These are phyloP conservation scores for Morinoia aosen DNA, from an alignment of 2,888 invertebrate genomes.

Conservation along the genomic window DNA sequence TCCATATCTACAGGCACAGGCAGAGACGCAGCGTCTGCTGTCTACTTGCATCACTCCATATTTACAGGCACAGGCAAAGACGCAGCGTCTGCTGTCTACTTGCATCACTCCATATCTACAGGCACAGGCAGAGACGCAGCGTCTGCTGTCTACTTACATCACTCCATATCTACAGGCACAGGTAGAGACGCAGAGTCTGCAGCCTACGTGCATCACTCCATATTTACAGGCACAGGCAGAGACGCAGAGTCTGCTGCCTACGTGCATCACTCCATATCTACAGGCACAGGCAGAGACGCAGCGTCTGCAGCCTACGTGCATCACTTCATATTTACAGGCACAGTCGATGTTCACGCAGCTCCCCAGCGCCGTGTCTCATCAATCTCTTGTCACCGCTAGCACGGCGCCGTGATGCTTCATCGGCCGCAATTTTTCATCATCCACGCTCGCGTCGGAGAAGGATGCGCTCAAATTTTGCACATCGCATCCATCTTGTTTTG, in stretches of 20 bases:
- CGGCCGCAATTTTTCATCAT: not conserved
- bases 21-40: not conserved
- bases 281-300: not conserved
- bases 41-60: not conserved
- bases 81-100: no score
- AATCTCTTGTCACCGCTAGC: slow-evolving; percentile 1
- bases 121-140: not conserved
- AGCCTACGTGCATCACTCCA: not conserved
- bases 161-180: not conserved
- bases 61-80: no score
- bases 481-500: not conserved
- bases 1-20: not conserved
- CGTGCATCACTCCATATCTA: not conserved
- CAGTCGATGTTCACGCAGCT: not conserved
- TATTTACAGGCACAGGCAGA: not conserved
- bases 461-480: not conserved
- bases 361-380: not conserved
- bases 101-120: no score
- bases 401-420: slow-evolving; percentile 4
- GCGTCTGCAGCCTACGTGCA: not conserved
- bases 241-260: not conserved
- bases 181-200: not conserved
- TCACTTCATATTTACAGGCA: not conserved
- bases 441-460: not conserved
- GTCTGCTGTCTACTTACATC: not conserved